A percentile compares a stretch with the other conserved stretches of the same genome.
Evolutionary conservation across 2,888 invertebrate species (phyloP).

Genomic region (Peribatodes rhomboidaria): DNA sequence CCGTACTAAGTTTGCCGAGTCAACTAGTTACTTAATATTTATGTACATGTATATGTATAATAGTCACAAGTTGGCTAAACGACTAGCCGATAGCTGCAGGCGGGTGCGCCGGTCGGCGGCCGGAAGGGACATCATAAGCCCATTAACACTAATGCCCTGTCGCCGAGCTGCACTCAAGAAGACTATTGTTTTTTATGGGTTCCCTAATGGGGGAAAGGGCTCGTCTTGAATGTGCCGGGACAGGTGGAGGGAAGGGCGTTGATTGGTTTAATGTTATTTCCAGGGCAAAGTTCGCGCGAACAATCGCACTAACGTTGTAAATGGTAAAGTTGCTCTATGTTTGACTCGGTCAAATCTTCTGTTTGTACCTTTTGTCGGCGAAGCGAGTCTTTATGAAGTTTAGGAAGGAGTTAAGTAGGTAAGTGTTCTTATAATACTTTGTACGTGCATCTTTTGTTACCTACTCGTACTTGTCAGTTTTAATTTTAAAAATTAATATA

Average conservation of each 20-base stretch:
- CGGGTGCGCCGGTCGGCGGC: conserved; percentile 1
- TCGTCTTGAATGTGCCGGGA: conserved; percentile 34
- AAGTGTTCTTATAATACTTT: no score
- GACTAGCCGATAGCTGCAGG: background rate
- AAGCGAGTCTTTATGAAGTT: no score
- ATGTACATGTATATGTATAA: background rate
- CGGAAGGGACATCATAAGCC: conserved; percentile 67
- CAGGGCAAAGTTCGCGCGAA: background rate
- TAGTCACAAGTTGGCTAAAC: background rate
- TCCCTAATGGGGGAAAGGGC: conserved; percentile 44
- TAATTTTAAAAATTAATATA: no score
- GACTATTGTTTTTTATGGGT: conserved; percentile 57
- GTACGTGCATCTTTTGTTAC: no score
- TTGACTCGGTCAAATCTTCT: no score
- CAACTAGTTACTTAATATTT: no score
- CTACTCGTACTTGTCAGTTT: no score
- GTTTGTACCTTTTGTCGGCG: no score
- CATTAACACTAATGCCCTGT: conserved; percentile 70
- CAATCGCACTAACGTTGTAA: background rate
- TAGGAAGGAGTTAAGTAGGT: no score
- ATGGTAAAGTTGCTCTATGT: background rate
- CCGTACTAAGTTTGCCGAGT: no score
- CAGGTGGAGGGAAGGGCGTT: conserved; percentile 4
- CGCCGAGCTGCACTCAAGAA: conserved; percentile 48
- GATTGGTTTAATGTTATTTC: conserved; percentile 12